These are phyloP conservation scores for Parasteatoda lunata DNA, from an alignment of 2,888 invertebrate genomes.

Conservation along the genomic window DNA sequence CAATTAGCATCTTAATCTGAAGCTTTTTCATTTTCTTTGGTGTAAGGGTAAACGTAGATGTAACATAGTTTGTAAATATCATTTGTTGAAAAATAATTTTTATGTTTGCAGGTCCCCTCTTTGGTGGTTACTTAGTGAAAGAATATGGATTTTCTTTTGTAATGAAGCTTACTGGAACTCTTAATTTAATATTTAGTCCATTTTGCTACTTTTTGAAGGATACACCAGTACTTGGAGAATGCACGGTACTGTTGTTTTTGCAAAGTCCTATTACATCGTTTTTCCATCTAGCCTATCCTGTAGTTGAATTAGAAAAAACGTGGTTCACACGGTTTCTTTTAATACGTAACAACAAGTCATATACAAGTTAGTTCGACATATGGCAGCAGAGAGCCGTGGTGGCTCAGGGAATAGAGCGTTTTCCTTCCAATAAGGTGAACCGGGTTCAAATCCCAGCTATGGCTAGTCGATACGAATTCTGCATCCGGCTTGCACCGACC, in stretches of 20 bases:
- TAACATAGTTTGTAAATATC: background rate
- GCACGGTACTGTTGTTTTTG: slow-evolving; percentile 70
- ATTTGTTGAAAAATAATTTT: background rate
- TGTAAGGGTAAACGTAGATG: background rate
- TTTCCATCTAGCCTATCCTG: too few relatives aligned
- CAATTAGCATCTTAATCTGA: background rate
- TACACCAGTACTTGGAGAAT: slow-evolving; percentile 71
- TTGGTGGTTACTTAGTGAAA: slow-evolving; percentile 83
- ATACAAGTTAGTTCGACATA: too few relatives aligned
- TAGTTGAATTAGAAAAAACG: too few relatives aligned
- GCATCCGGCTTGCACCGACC: too few relatives aligned
- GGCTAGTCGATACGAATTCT: too few relatives aligned
- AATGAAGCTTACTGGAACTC: slow-evolving; percentile 82
- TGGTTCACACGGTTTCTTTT: too few relatives aligned
- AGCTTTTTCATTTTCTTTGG: background rate
- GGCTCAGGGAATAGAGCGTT: too few relatives aligned
- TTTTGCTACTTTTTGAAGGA: slow-evolving; percentile 76
- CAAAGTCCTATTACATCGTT: too few relatives aligned
- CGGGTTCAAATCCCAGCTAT: too few relatives aligned
- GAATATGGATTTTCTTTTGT: slow-evolving; percentile 84
- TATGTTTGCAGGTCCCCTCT: slow-evolving; percentile 80
- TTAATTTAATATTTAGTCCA: slow-evolving; percentile 83
- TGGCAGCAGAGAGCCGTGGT: too few relatives aligned
- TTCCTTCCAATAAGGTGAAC: too few relatives aligned
- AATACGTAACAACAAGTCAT: too few relatives aligned